Conservation (phyloP, 2,888 invertebrate genomes). For the Ariolimax columbianus region DNA sequence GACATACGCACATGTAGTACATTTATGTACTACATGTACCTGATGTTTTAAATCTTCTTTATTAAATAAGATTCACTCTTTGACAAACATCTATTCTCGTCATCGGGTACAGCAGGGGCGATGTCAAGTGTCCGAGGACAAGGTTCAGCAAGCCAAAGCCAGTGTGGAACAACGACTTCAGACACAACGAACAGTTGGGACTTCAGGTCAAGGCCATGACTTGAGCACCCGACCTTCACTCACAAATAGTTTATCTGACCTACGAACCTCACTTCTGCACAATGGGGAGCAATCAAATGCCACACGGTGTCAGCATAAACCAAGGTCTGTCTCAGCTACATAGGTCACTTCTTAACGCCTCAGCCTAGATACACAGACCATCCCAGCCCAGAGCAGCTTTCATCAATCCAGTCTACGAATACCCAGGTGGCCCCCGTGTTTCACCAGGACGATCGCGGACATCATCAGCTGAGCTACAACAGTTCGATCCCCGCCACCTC, state of each 20-base stretch:
- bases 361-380: no score
- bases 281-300: neutral
- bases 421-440: neutral
- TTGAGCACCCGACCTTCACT: neutral
- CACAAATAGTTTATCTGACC: no score
- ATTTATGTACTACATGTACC: no score
- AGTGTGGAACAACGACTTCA: neutral
- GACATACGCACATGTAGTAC: no score
- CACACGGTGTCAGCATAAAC: neutral
- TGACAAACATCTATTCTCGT: neutral
- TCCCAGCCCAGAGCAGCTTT: neutral
- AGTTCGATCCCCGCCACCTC: neutral
- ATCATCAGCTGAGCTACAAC: neutral
- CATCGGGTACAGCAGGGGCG: conserved; percentile 34
- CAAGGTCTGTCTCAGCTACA: conserved; percentile 25
- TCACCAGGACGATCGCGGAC: neutral
- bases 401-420: neutral
- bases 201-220: neutral
- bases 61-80: no score
- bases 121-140: conserved; percentile 32
- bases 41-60: no score
- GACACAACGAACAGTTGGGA: neutral
- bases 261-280: no score
- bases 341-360: neutral
- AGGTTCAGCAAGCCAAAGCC: conserved; percentile 7